Evolutionary conservation across 1,140 invertebrate genomes (phyloP).

Genomic region (Sitodiplosis mosellana): DNA sequence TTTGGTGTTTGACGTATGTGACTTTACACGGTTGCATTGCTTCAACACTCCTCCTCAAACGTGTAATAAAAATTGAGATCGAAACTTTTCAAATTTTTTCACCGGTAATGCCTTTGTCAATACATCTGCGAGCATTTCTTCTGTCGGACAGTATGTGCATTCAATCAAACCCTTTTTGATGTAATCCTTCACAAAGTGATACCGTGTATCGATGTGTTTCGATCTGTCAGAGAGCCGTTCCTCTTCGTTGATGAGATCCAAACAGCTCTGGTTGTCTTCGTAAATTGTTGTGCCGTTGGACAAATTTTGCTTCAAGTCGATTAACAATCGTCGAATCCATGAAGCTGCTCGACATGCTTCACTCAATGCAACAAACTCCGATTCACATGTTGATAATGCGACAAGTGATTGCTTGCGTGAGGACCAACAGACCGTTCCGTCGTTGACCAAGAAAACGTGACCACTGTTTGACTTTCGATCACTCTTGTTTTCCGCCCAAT

Average conservation of each 20-base stretch:
- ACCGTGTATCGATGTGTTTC: conserved; percentile 14
- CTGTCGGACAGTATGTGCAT: conserved; percentile 8
- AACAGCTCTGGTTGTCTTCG: conserved; percentile 5
- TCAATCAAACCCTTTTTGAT: conserved; percentile 5
- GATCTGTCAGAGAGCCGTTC: conserved; percentile 10
- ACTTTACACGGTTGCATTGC: too few species aligned
- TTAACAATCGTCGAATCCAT: conserved; percentile 7
- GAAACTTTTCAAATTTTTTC: neutral
- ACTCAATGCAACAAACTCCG: conserved; percentile 8
- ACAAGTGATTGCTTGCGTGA: conserved; percentile 10
- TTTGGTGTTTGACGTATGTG: too few species aligned
- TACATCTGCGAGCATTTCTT: conserved; percentile 9
- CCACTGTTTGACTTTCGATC: conserved; percentile 12
- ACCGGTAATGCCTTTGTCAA: conserved; percentile 9
- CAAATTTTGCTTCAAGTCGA: conserved; percentile 2
- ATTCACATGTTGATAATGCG: conserved; percentile 9
- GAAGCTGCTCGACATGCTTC: conserved; percentile 6
- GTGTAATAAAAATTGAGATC: conserved; percentile 1
- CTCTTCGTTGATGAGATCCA: conserved; percentile 4
- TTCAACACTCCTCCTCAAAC: conserved; percentile 3
- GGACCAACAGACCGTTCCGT: conserved; percentile 7
- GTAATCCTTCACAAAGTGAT: conserved; percentile 12
- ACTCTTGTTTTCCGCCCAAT: conserved; percentile 8
- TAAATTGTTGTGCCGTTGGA: neutral
- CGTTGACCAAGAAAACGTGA: conserved; percentile 7